Percentiles rank a stretch among this genome's conserved stretches.
Evolutionary conservation across 2,888 invertebrate genomes (phyloP).

Genomic region (Acanthosepion esculentum): DNA sequence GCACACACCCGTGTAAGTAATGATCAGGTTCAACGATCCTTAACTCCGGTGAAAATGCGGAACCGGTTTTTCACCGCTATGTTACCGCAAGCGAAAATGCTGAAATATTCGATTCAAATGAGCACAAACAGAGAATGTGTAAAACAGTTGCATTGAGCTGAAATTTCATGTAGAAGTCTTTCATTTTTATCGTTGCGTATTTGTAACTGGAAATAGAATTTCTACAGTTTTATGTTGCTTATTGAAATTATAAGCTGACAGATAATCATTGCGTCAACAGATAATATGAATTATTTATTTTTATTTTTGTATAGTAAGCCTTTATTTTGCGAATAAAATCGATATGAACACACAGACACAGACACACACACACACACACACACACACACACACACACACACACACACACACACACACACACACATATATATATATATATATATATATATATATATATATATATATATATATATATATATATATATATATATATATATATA

Average conservation of each 20-base stretch:
- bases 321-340: not conserved
- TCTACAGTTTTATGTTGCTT: too few species aligned
- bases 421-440: not conserved
- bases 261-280: too few species aligned
- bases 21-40: too few species aligned
- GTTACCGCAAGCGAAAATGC: too few species aligned
- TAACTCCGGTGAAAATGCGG: too few species aligned
- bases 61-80: too few species aligned
- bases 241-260: not conserved
- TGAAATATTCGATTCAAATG: not conserved
- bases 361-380: not conserved
- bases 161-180: not conserved
- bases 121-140: not conserved
- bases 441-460: not conserved
- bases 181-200: not conserved
- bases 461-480: not conserved
- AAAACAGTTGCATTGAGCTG: not conserved
- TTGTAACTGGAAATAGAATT: not conserved
- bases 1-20: too few species aligned
- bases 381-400: not conserved
- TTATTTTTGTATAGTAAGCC: not conserved
- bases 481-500: too few species aligned
- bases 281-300: too few species aligned
- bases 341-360: not conserved
- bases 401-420: not conserved